A percentile compares a stretch with the other conserved stretches of the same genome.
These are phyloP conservation scores for Sinhomidia bicolor DNA, from an alignment of 2,888 invertebrate genomes.

Conservation along the genomic window DNA sequence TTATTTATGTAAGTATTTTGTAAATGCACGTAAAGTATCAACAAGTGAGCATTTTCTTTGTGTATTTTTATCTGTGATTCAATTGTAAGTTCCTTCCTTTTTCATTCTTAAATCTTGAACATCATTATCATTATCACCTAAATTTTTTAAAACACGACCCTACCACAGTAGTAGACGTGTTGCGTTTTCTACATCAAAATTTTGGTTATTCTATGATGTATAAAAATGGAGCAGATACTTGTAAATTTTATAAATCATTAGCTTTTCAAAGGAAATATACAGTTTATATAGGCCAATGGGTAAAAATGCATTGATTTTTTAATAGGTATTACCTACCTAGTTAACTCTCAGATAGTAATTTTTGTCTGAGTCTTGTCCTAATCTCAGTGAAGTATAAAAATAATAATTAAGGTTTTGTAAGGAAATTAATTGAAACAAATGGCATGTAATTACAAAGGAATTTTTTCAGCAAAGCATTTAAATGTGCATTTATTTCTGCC, in stretches of 20 bases:
- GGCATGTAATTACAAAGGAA: background rate
- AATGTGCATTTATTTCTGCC: too few relatives aligned
- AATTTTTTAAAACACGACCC: background rate
- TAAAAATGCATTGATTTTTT: background rate
- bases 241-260: background rate
- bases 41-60: background rate
- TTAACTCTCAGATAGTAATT: too few relatives aligned
- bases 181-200: background rate
- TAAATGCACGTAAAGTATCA: too few relatives aligned
- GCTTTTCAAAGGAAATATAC: background rate
- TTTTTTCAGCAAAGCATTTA: too few relatives aligned
- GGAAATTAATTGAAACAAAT: background rate
- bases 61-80: too few relatives aligned
- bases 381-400: too few relatives aligned
- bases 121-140: too few relatives aligned
- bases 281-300: background rate
- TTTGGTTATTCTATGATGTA: too few relatives aligned
- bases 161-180: background rate
- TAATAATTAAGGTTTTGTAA: too few relatives aligned
- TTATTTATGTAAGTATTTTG: too few relatives aligned
- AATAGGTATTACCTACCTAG: too few relatives aligned
- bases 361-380: too few relatives aligned
- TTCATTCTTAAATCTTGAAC: background rate
- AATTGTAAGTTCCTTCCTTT: constrained; percentile 25
- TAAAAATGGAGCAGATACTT: background rate